Conservation (phyloP, 2,797 vertebrate species). For the Microcaecilia unicolor region DNA sequence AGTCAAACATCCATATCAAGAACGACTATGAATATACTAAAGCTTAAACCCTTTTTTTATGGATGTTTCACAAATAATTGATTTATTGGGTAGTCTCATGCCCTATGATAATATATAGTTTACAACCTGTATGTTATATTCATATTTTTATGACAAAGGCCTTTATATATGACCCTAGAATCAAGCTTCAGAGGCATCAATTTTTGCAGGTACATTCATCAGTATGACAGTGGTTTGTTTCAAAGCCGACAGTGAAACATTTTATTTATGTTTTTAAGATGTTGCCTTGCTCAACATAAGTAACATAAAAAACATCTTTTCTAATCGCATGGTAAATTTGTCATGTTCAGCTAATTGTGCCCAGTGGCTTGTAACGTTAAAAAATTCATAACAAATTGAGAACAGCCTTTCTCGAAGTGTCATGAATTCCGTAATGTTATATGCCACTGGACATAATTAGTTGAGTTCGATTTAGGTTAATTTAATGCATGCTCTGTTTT, state of each 20-base stretch:
- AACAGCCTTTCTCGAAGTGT: slow-evolving; percentile 2
- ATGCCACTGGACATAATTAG: no score
- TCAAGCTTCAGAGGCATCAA: slow-evolving; percentile 18
- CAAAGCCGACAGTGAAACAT: slow-evolving; percentile 14
- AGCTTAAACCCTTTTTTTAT: slow-evolving; percentile 10
- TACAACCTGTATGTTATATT: not conserved
- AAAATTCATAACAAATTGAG: no score
- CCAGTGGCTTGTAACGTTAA: no score
- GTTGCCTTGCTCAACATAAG: slow-evolving; percentile 11
- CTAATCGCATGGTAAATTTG: slow-evolving; percentile 11
- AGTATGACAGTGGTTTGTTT: slow-evolving; percentile 24
- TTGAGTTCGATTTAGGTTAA: no score
- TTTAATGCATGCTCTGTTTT: no score
- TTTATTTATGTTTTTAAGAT: slow-evolving; percentile 20
- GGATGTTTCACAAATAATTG: slow-evolving; percentile 1
- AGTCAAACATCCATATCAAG: not conserved
- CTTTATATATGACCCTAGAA: slow-evolving; percentile 13
- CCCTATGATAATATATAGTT: not conserved
- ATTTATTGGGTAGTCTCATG: not conserved
- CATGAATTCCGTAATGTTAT: no score
- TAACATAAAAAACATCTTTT: slow-evolving; percentile 7
- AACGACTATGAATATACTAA: slow-evolving; percentile 6
- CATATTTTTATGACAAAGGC: not conserved
- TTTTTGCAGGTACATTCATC: slow-evolving; percentile 18
- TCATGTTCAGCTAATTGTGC: no score